phyloP scores from a whole-genome alignment of 92 coral and sea anemone species.

The Actinostola sp. region DNA sequence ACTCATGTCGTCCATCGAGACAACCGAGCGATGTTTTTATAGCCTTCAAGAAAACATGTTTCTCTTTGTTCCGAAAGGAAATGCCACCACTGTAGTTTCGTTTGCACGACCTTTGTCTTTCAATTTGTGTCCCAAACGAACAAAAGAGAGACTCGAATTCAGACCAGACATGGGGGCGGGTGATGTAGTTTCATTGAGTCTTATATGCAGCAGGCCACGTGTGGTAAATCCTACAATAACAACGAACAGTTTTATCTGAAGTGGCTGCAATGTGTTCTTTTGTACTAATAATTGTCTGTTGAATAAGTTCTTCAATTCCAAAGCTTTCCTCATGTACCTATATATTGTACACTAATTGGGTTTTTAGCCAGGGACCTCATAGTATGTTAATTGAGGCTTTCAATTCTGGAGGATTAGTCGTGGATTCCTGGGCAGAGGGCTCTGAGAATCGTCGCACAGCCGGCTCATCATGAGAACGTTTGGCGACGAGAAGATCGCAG shows the following conservation, averaged over 20 bases:
- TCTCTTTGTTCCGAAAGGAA: not conserved
- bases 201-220: no score
- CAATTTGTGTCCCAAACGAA: not conserved
- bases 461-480: not conserved
- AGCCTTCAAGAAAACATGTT: not conserved
- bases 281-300: not conserved
- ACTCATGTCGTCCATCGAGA: not conserved
- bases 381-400: not conserved
- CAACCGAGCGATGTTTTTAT: not conserved
- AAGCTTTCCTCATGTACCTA: no score
- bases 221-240: not conserved
- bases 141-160: not conserved
- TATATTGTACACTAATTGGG: not conserved
- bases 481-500: not conserved
- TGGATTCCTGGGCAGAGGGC: not conserved
- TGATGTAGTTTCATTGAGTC: no score
- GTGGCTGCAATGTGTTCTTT: not conserved
- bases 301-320: not conserved
- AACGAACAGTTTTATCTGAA: not conserved
- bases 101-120: not conserved
- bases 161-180: not conserved
- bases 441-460: not conserved
- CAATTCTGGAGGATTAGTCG: conserved; percentile 1
- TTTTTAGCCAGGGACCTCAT: not conserved
- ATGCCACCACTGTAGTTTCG: not conserved